Percentiles rank a stretch among this genome's conserved stretches.
Conservation (phyloP, 2,797 vertebrate species). For the Hylomyscus alleni region DNA sequence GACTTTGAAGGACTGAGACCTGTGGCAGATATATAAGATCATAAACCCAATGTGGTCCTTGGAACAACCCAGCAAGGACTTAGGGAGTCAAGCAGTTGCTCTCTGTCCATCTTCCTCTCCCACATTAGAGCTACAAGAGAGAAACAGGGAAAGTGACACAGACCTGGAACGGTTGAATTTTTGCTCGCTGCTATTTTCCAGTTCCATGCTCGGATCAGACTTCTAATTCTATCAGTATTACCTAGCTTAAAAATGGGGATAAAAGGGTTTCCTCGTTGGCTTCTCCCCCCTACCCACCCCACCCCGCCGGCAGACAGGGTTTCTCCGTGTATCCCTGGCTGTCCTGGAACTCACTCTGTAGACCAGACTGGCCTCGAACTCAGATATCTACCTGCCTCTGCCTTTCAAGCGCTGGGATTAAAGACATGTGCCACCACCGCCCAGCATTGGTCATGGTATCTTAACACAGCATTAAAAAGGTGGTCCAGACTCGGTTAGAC, state of each 20-base stretch:
- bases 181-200: neutral
- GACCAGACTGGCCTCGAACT: too few relatives aligned
- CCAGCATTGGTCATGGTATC: neutral
- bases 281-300: neutral
- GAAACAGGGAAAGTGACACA: neutral
- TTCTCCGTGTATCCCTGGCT: too few relatives aligned
- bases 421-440: too few relatives aligned
- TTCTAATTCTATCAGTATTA: neutral
- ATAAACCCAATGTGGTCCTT: neutral
- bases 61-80: conserved; percentile 25
- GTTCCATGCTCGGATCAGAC: neutral
- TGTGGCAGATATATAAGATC: neutral
- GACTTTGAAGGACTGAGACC: neutral
- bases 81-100: neutral
- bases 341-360: too few relatives aligned
- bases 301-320: too few relatives aligned
- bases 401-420: too few relatives aligned
- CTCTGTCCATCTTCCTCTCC: neutral
- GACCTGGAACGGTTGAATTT: neutral
- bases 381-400: too few relatives aligned
- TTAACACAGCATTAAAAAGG: neutral
- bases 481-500: neutral
- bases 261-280: neutral
- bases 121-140: neutral
- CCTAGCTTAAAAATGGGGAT: neutral